Evolutionary conservation across 2,888 invertebrate genomes (phyloP).

Genomic region (Thyatira batis): DNA sequence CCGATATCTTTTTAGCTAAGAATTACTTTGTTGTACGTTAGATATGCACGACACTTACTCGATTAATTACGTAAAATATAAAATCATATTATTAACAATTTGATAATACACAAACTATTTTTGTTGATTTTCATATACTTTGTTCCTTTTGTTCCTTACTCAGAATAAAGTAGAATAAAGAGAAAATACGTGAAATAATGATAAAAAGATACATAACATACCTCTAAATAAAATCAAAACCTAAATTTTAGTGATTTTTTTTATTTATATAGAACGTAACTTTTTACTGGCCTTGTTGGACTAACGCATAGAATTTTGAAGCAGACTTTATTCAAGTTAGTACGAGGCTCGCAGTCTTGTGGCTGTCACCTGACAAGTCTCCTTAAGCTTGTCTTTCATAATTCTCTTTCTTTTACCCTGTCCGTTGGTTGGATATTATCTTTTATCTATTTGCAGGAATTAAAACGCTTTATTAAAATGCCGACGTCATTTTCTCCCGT

Average conservation of each 20-base stretch:
- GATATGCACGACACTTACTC: conserved; percentile 2
- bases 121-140: too few relatives aligned
- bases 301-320: conserved; percentile 7
- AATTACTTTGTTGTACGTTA: conserved; percentile 5
- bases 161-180: too few relatives aligned
- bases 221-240: too few relatives aligned
- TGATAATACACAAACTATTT: too few relatives aligned
- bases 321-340: conserved; percentile 32
- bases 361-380: conserved; percentile 64
- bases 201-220: too few relatives aligned
- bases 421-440: conserved; percentile 48
- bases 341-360: conserved; percentile 27
- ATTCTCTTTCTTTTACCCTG: conserved; percentile 53
- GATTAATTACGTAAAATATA: too few relatives aligned
- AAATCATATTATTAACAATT: too few relatives aligned
- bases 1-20: conserved; percentile 17
- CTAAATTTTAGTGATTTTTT: neutral
- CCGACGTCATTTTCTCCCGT: conserved; percentile 10
- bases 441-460: conserved; percentile 55
- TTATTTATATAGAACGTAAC: neutral
- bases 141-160: too few relatives aligned
- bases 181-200: too few relatives aligned
- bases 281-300: neutral
- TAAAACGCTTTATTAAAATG: conserved; percentile 31
- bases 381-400: conserved; percentile 58